Evolutionary conservation across 2,113 vertebrate species (phyloP), one percentile per base, ranked within the genome.

Genomic region (Hippocampus comes): DNA sequence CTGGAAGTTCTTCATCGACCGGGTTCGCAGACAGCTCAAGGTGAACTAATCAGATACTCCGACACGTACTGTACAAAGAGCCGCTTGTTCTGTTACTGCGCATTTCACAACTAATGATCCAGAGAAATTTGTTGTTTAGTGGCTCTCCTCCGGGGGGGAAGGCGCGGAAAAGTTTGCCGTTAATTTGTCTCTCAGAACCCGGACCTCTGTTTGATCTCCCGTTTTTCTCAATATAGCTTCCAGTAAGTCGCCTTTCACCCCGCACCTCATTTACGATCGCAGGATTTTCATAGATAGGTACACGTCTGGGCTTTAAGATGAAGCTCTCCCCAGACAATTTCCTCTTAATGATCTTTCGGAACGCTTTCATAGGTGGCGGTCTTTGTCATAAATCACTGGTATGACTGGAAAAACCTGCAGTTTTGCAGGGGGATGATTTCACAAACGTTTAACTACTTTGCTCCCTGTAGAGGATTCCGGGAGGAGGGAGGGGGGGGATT

Each of bases 1-100:
- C 89, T 99, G 97, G 97, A 95, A 92, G 78, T 97, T 98, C 91
- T 99, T 99, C 82, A 95, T 95, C 67, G 94, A 96, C 59, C 91
- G 93, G 0, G 93, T 98, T 78, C 93, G 89, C 34, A 86, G 90
- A 23, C 95, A 93, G 68, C 93, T 99, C 72, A 99, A 99, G 95
- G 97, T 98, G 90, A 87, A 83, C 1, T 9, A 49, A 18, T 64
- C 42, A 48, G 25, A 73, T 21, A 70, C 42, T 48, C 64, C 21
- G 68, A 73, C 60, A 38, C 38, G 63, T 12, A 17, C 59, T 53
- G 57, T 20, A 74, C 64, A 63, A 10, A 49, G 23, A 64, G 12
- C 53, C 42, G 60, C 18, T 55, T 71, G 20, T 70, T 74, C 41
- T 63, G 21, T 60, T 38, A 42, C 59, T 76, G 41, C 64, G 65